Percentiles rank a stretch among this genome's conserved stretches.
Conservation (phyloP, 2,888 invertebrate genomes). For the Meghimatium bilineatum region DNA sequence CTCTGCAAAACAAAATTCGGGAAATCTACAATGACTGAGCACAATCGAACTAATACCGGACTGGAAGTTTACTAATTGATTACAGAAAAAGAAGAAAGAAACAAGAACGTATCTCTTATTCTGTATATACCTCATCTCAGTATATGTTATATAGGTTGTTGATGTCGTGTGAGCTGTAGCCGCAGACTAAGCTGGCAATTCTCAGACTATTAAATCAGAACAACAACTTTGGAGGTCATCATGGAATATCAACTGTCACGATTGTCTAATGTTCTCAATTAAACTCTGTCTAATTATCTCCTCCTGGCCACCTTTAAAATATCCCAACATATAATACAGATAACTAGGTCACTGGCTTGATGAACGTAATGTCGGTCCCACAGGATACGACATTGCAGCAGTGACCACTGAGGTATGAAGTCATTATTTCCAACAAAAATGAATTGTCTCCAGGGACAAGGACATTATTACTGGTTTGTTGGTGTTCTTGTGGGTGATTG, state of each 20-base stretch:
- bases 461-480: background rate
- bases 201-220: no score
- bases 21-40: no score
- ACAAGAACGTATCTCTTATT: no score
- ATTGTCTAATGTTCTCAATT: slow-evolving; percentile 13
- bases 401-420: slow-evolving; percentile 26
- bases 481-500: background rate
- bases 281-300: slow-evolving; percentile 12
- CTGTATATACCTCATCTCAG: no score
- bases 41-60: no score
- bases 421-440: slow-evolving; percentile 18
- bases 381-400: slow-evolving; percentile 27
- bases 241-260: background rate
- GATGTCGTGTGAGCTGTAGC: no score
- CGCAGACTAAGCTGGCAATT: no score
- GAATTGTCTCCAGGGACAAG: background rate
- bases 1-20: no score
- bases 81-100: no score
- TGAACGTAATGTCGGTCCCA: slow-evolving; percentile 19
- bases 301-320: background rate
- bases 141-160: no score
- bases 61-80: no score
- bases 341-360: slow-evolving; percentile 9
- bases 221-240: background rate
- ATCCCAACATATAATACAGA: slow-evolving; percentile 14